A percentile compares a stretch with the other conserved stretches of the same genome.
These are phyloP conservation scores for Xestia rhomboidea DNA, from an alignment of 2,888 invertebrate species.

Conservation along the genomic window DNA sequence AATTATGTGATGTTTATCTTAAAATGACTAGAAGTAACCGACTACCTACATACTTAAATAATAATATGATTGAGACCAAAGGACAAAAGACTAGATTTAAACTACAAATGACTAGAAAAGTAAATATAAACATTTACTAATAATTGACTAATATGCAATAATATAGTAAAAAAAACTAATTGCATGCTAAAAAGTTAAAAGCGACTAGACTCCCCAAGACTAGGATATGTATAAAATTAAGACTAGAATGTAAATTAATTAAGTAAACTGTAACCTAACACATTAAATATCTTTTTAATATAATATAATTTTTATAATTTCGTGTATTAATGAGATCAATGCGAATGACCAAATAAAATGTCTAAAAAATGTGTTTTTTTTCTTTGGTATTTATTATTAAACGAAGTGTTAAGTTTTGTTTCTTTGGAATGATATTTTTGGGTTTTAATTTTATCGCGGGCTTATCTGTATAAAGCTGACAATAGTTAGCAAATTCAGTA, in stretches of 20 bases:
- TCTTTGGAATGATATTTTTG: not conserved
- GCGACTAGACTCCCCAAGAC: slow-evolving; percentile 12
- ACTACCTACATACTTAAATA: not conserved
- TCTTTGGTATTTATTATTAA: slow-evolving; percentile 15
- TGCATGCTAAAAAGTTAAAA: not conserved
- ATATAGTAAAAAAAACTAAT: not conserved
- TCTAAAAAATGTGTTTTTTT: slow-evolving; percentile 11
- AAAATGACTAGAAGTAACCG: slow-evolving; percentile 32
- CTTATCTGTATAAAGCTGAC: not conserved
- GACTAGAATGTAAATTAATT: not conserved
- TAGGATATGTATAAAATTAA: slow-evolving; percentile 2
- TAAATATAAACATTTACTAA: not conserved
- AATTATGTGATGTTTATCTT: not conserved
- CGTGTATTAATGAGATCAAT: slow-evolving; percentile 31
- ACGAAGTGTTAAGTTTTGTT: not conserved
- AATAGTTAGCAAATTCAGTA: not conserved
- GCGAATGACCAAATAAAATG: slow-evolving; percentile 12
- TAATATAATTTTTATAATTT: not conserved
- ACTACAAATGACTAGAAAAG: slow-evolving; percentile 13
- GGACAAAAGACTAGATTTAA: not conserved
- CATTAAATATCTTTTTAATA: not conserved
- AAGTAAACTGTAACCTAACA: not conserved
- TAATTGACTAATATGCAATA: not conserved
- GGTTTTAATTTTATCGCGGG: no score
- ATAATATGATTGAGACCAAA: slow-evolving; percentile 13